A percentile compares a stretch with the other conserved stretches of the same genome.
phyloP scores from a whole-genome alignment of 2,797 vertebrate genomes.

The Anabas testudineus region DNA sequence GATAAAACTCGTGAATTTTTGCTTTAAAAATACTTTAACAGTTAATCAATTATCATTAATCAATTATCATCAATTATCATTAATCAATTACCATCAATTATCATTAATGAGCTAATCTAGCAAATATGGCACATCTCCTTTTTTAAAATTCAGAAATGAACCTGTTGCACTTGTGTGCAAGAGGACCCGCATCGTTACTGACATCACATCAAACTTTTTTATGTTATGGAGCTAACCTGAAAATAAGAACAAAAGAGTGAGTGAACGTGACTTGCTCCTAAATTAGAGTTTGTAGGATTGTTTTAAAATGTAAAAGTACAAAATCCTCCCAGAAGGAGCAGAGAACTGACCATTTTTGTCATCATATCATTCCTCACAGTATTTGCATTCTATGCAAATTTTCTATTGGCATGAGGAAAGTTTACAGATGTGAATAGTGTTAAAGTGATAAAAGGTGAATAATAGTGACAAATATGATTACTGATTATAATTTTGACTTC shows the following conservation, averaged over 20 bases:
- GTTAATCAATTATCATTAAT: neutral
- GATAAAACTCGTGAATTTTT: no score
- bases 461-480: neutral
- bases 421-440: neutral
- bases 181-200: neutral
- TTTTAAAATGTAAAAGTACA: slow-evolving; percentile 22
- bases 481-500: no score
- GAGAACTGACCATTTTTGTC: slow-evolving; percentile 12
- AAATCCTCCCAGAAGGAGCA: slow-evolving; percentile 26
- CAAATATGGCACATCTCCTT: neutral
- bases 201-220: neutral
- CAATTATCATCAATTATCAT: neutral
- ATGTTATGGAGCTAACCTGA: slow-evolving; percentile 16
- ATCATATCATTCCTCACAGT: slow-evolving; percentile 24
- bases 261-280: neutral
- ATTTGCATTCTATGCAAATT: slow-evolving; percentile 10
- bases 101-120: neutral
- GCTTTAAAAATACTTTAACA: no score
- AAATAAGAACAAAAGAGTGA: slow-evolving; percentile 27
- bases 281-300: slow-evolving; percentile 19
- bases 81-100: no score
- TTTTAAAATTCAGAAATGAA: no score
- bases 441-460: neutral
- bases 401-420: slow-evolving; percentile 7
- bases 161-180: no score